Evolutionary conservation across 2,797 vertebrate species (phyloP), one percentile per base, ranked within the genome.

Genomic region (Chelmon rostratus): DNA sequence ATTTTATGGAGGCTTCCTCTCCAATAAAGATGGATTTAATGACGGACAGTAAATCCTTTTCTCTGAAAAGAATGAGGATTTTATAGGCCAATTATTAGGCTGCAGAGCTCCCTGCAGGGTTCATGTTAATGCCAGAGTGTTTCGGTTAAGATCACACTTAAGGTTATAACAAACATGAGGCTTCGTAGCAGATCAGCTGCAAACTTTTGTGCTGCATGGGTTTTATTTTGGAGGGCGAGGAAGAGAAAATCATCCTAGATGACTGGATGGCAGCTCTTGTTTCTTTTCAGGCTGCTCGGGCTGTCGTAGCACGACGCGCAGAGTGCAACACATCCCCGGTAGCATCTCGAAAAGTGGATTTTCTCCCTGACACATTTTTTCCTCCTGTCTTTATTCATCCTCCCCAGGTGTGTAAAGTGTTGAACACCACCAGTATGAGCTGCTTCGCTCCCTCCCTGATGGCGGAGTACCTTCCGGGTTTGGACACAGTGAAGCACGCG

Each of bases 381-480:
- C 6, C 11, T 37, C n/a, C 3, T 52, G 2, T 82, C 31, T 61
- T 0, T 38, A 0, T 53, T 58, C 12, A 1, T 62, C 23, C 33
- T 54, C 19, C 31, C 40, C 80, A 99, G 98, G 96, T 99, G 56
- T 99, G 98, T 78, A 96, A 96, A 87, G 96, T 96, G 21, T 87
- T 98, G 81, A 99, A 99, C 42, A 92, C 96, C 70, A 99, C 98
- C 7, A 96, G 92, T 0, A 96, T 99, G 92, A 96, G 95, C 67
- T 99, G 98, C 88, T 96, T 97, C 11, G 97, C 98, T 0, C 98
- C 98, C 0, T 96, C 98, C 0, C 95, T 99, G 83, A 93, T 91
- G 57, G 68, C 94, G 0, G 97, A 99, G 81, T 97, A 98, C 92
- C 94, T 91, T 0, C 97, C 97, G 0, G 95, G 96, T 10, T 85